phyloP scores from a whole-genome alignment of 1,140 invertebrate species.

The Hypothenemus hampei region DNA sequence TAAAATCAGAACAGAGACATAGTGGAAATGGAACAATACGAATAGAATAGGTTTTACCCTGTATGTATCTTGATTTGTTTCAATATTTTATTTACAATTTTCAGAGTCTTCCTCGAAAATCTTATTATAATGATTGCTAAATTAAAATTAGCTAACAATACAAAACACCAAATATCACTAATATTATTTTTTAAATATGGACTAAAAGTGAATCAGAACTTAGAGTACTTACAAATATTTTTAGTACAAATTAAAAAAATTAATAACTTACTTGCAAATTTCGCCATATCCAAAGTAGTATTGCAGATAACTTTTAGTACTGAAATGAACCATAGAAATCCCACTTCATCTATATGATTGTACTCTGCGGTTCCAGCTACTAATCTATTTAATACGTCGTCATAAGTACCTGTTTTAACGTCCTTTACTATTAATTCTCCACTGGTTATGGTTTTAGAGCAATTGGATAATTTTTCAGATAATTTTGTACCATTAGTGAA shows the following conservation, averaged over 20 bases:
- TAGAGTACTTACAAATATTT: not conserved
- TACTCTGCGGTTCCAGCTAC: not conserved
- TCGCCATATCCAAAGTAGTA: not conserved
- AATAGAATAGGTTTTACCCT: too few species aligned
- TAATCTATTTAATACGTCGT: not conserved
- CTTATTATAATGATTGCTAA: too few species aligned
- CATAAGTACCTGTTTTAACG: not conserved
- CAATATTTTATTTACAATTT: too few species aligned
- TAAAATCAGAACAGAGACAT: too few species aligned
- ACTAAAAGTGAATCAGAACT: not conserved
- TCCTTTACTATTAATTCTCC: not conserved
- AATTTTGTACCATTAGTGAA: not conserved
- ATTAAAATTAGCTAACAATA: too few species aligned
- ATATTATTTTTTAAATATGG: too few species aligned
- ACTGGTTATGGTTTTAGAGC: not conserved
- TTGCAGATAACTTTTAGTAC: not conserved
- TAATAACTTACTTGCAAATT: slow-evolving; percentile 1
- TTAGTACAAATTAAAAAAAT: not conserved
- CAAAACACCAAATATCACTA: too few species aligned
- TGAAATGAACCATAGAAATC: not conserved
- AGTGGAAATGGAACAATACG: too few species aligned
- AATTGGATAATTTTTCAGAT: not conserved
- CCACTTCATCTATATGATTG: not conserved
- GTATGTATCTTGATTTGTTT: too few species aligned
- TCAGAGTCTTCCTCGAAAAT: too few species aligned